Evolutionary conservation across 2,797 vertebrate species (phyloP).

Genomic region (Cossypha niveicapilla): DNA sequence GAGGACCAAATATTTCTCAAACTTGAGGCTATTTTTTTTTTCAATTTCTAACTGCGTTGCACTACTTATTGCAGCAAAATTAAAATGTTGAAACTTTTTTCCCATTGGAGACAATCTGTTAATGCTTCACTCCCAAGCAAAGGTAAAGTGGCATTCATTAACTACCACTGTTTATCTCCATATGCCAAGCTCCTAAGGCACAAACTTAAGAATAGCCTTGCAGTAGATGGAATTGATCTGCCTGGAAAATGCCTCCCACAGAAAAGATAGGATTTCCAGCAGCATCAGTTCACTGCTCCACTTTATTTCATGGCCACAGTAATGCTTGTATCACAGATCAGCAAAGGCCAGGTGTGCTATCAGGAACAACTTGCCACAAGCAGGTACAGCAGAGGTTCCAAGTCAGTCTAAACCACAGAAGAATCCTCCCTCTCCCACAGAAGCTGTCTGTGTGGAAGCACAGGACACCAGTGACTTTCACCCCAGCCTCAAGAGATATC

Average conservation of each 20-base stretch:
- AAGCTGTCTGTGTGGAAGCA: not conserved
- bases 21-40: not conserved
- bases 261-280: not conserved
- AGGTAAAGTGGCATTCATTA: not conserved
- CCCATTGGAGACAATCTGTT: not conserved
- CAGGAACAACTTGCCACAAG: not conserved
- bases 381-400: not conserved
- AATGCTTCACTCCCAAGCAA: not conserved
- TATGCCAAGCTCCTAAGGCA: not conserved
- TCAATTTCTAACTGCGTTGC: not conserved
- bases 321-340: not conserved
- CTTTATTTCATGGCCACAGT: not conserved
- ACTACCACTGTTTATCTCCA: not conserved
- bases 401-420: not conserved
- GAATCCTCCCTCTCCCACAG: not conserved
- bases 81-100: not conserved
- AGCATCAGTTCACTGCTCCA: not conserved
- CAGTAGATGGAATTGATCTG: not conserved
- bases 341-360: not conserved
- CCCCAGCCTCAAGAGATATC: not conserved
- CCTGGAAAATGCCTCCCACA: not conserved
- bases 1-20: not conserved
- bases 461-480: not conserved
- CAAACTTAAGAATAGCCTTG: not conserved
- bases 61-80: not conserved